A percentile compares a stretch with the other conserved stretches of the same genome.
phyloP scores from a whole-genome alignment of 1,140 invertebrate species.

The Linepithema humile region DNA sequence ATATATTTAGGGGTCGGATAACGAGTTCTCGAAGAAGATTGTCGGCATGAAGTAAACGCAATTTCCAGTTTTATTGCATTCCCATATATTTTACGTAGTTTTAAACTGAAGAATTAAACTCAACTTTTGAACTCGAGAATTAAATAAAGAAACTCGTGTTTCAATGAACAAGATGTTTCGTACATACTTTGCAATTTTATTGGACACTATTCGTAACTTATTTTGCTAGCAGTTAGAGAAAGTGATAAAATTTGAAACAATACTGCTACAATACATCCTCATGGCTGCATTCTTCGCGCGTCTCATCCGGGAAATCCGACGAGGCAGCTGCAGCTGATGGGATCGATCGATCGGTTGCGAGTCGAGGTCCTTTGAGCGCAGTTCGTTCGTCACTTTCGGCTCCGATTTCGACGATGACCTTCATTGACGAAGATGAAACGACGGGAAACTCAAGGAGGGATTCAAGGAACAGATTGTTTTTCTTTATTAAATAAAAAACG shows the following conservation, averaged over 20 bases:
- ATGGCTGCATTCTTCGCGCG: neutral
- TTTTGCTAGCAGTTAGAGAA: neutral
- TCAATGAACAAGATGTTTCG: neutral
- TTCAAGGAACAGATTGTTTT: neutral
- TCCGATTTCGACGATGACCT: slow-evolving; percentile 4
- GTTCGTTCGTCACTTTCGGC: neutral
- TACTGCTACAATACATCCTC: neutral
- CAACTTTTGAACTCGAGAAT: neutral
- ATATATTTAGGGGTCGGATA: neutral
- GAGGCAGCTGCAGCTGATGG: neutral
- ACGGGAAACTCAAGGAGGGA: neutral
- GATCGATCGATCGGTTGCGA: neutral
- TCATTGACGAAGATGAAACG: neutral
- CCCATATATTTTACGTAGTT: neutral
- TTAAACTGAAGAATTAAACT: neutral
- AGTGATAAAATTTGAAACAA: neutral
- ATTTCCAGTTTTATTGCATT: neutral
- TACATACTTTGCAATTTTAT: neutral
- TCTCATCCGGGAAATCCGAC: neutral
- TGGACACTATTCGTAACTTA: neutral
- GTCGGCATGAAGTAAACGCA: neutral
- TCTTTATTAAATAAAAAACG: neutral
- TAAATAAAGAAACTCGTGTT: neutral
- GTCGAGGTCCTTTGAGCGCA: slow-evolving; percentile 8
- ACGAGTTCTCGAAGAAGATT: neutral